Evolutionary conservation across 2,888 invertebrate genomes (phyloP).

Genomic region (Yponomeuta evonymella): DNA sequence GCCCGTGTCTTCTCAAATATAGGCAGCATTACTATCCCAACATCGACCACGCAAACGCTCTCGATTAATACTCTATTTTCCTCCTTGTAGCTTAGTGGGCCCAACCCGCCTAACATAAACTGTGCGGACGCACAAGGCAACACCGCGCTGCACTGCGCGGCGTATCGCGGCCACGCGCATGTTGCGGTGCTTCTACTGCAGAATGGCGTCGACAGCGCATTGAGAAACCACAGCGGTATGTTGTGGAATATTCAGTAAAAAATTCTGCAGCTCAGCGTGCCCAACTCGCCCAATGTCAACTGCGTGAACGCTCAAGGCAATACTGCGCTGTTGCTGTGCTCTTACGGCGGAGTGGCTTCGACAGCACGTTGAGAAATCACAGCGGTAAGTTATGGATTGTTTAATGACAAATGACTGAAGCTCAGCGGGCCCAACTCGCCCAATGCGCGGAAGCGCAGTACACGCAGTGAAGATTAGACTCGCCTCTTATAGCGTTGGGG

Average conservation of each 20-base stretch:
- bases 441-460: too few relatives aligned
- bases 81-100: slow-evolving; percentile 67
- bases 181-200: slow-evolving; percentile 79
- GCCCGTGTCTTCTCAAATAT: too few relatives aligned
- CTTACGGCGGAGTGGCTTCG: slow-evolving; percentile 79
- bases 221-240: slow-evolving; percentile 55
- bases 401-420: too few relatives aligned
- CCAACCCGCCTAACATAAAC: slow-evolving; percentile 78
- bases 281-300: slow-evolving; percentile 78
- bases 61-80: not conserved
- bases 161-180: slow-evolving; percentile 79
- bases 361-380: slow-evolving; percentile 76
- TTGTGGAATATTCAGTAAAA: slow-evolving; percentile 43
- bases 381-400: slow-evolving; percentile 72
- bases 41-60: too few relatives aligned
- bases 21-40: too few relatives aligned
- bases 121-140: slow-evolving; percentile 80
- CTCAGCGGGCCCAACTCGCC: too few relatives aligned
- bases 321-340: slow-evolving; percentile 59
- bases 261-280: slow-evolving; percentile 15
- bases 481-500: too few relatives aligned
- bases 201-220: slow-evolving; percentile 78
- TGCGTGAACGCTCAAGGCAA: slow-evolving; percentile 80
- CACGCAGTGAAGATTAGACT: too few relatives aligned
- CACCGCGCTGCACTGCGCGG: slow-evolving; percentile 79